Evolutionary conservation across 2,113 vertebrate species (phyloP).

Genomic region (Condylura cristata): DNA sequence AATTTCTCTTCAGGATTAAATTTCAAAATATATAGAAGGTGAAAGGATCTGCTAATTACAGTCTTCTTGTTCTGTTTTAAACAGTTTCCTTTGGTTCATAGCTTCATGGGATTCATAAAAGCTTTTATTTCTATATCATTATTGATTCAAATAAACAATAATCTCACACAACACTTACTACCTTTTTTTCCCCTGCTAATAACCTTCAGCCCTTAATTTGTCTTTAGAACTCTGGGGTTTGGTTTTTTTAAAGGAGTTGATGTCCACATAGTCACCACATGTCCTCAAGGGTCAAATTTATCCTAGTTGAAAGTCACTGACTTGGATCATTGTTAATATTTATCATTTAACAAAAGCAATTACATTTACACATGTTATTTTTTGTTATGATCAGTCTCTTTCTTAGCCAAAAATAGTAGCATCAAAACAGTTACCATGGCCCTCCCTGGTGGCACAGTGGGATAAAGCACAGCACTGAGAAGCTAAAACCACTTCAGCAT

Average conservation of each 20-base stretch:
- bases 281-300: not conserved
- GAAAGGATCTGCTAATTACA: not conserved
- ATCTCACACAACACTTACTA: constrained; percentile 49
- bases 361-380: not conserved
- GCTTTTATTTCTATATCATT: constrained; percentile 23
- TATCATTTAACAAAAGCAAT: not conserved
- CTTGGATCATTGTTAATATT: not conserved
- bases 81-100: not conserved
- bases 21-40: not conserved
- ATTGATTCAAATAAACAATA: not conserved
- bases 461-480: no score
- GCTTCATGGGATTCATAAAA: constrained; percentile 13
- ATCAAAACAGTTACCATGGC: not conserved
- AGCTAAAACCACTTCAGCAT: no score
- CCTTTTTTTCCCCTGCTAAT: constrained; percentile 13
- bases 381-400: not conserved
- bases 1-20: not conserved
- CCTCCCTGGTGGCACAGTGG: no score
- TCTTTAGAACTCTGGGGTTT: constrained; percentile 64
- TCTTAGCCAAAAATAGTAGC: not conserved
- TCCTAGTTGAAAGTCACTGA: not conserved
- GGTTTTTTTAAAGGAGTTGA: constrained; percentile 32
- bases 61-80: constrained; percentile 10
- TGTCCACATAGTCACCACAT: not conserved
- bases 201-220: not conserved